Evolutionary conservation across 2,113 vertebrate species (phyloP), one percentile per base, ranked within the genome.

Genomic region (Mixornis gularis): DNA sequence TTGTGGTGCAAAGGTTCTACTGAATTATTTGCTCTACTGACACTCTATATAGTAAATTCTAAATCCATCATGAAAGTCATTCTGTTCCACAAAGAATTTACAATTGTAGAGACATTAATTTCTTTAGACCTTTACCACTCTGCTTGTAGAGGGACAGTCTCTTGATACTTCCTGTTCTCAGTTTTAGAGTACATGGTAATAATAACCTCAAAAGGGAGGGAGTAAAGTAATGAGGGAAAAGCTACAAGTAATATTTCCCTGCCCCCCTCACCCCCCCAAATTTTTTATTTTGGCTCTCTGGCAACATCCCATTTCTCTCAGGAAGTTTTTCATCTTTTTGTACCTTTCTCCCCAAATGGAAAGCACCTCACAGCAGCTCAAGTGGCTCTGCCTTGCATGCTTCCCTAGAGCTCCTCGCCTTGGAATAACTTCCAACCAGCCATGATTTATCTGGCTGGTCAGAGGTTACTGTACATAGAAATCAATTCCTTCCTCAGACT

Each of bases 401-500:
- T 90, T 80, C 74, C 86, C 81, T 79, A 21, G 55, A 87, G 68
- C 69, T 86, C 82, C 62, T 12, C 26, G 82, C 38, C 69, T 74
- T 69, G 53, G 74, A 92, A 82, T 69, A 87, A 84, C 59, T 93
- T 93, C 72, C 91, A 95, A 77, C 84, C n/a, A 56, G 82, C 53
- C 7, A 3, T 95, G 95, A 96, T 96, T 96, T 97, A 97, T 96
- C 94, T 85, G 46, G 43, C 81, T 90, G 89, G 88, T 91, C 95
- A 97, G 93, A 96, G 95, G 89, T 93, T 93, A 94, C 90, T 81
- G 87, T 91, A 94, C 84, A 95, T 81, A 94, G 91, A 97, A 97
- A 97, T 94, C 94, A 97, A 97, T 96, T 96, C 96, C 94, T 96
- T 95, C 93, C 79, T 86, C 66, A 72, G 41, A 36, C 82, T 91